Base-by-base conservation (phyloP, 2,888 invertebrate species). In the Apodemia duryi region DNA sequence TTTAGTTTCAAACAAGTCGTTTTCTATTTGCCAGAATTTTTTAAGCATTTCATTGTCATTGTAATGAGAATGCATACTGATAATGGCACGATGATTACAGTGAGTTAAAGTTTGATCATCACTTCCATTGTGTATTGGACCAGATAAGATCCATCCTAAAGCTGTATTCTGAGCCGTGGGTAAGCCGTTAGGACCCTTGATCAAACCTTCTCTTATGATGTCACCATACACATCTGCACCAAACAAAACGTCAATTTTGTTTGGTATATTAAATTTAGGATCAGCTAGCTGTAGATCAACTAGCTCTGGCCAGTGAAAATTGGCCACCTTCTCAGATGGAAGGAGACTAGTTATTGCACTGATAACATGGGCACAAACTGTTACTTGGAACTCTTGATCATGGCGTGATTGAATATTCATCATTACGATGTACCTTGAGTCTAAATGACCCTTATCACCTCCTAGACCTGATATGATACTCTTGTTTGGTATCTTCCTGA, bases 151-250 rank as follows among this genome's bases (percentile, higher is more conserved):
- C 38, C 52, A 52, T 52, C 52, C 28, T 28, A 52, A 52, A 9
- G 28, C 21, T 9, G 52, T 52, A 10, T 28, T 28, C 28, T 52
- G 52, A 52, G 52, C 52, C 7, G 28, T 52, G 9, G 28, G 21
- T 13, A 9, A 28, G 28, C 52, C 21, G 2, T 52, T 52, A 28
- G 52, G 52, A 28, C 28, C 52, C 2, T 52, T 52, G 52, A 52
- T 21, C 9, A 52, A 52, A 52, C 52, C 52, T 28, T 52, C 28
- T 21, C 52, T 52, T 3, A 52, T 52, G 52, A 52, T 28, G 21
- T 52, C 28, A 9, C 52, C 52, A 28, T 52, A 52, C 21, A 52
- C 52, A 21, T 52, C 52, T 52, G 52, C 52, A 52, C 52, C 52
- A 21, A 52, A 52, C 28, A 52, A 52, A 10, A 52, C 28, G 28